Conservation (phyloP, 2,888 invertebrate species). For the Minunthozetes semirufus region DNA sequence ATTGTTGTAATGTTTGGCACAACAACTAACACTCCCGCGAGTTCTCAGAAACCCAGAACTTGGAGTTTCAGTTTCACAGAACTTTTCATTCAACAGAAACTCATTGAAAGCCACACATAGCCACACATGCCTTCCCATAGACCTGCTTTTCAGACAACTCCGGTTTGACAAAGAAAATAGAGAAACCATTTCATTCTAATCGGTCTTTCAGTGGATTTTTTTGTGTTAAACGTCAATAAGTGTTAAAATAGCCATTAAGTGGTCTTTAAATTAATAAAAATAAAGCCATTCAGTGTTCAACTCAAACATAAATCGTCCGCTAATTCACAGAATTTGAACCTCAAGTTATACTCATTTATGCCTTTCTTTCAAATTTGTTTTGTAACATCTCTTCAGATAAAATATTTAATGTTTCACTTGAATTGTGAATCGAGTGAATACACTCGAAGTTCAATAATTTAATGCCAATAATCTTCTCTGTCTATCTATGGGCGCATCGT, state of each 20-base stretch:
- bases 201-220: not conserved
- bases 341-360: too few relatives aligned
- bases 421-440: too few relatives aligned
- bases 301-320: not conserved
- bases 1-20: not conserved
- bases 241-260: not conserved
- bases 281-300: not conserved
- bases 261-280: slow-evolving; percentile 9
- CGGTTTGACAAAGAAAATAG: too few relatives aligned
- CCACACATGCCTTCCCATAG: not conserved
- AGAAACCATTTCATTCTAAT: too few relatives aligned
- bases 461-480: too few relatives aligned
- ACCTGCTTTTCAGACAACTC: not conserved
- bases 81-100: not conserved
- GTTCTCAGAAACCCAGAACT: slow-evolving; percentile 15
- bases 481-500: too few relatives aligned
- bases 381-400: too few relatives aligned
- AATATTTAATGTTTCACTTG: too few relatives aligned
- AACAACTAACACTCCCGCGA: not conserved
- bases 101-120: not conserved
- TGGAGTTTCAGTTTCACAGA: slow-evolving; percentile 10
- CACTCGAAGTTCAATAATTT: too few relatives aligned
- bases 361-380: too few relatives aligned
- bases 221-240: not conserved
- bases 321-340: too few relatives aligned